Percentiles rank a stretch among this genome's conserved stretches.
Evolutionary conservation across 1,140 invertebrate species (phyloP).

Genomic region (Caenorhabditis briggsae): DNA sequence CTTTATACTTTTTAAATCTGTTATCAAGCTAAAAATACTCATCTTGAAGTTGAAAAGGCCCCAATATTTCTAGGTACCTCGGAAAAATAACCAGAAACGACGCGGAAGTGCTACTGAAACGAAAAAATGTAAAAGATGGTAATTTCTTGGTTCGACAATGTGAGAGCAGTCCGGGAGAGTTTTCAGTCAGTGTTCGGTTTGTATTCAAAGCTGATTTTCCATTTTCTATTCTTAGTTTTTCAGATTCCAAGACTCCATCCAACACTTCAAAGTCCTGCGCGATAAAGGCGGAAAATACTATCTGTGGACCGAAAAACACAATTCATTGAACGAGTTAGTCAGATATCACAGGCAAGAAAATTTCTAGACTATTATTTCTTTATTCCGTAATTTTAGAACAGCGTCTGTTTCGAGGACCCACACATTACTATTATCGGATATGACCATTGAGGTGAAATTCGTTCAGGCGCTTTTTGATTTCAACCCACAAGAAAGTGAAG

Average conservation of each 20-base stretch:
- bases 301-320: constrained; percentile 99
- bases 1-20: neutral
- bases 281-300: constrained; percentile 98
- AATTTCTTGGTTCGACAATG: constrained; percentile 97
- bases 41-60: too few relatives aligned
- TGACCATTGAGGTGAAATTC: constrained; percentile 84
- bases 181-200: constrained; percentile 89
- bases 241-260: constrained; percentile 94
- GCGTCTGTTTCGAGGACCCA: constrained; percentile 61
- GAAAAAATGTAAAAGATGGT: constrained; percentile 90
- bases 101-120: constrained; percentile 90
- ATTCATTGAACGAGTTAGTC: constrained; percentile 97
- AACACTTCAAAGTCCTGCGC: constrained; percentile 97
- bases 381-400: constrained; percentile 36
- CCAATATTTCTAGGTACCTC: constrained; percentile 86
- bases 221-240: neutral
- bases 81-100: constrained; percentile 95
- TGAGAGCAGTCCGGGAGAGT: constrained; percentile 98
- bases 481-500: constrained; percentile 93
- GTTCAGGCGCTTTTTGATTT: constrained; percentile 98
- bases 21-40: neutral
- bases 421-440: constrained; percentile 93
- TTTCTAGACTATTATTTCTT: too few relatives aligned
- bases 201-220: neutral
- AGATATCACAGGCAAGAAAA: constrained; percentile 86